Evolutionary conservation across 2,113 vertebrate species (phyloP).

Genomic region (Oncorhynchus masou): DNA sequence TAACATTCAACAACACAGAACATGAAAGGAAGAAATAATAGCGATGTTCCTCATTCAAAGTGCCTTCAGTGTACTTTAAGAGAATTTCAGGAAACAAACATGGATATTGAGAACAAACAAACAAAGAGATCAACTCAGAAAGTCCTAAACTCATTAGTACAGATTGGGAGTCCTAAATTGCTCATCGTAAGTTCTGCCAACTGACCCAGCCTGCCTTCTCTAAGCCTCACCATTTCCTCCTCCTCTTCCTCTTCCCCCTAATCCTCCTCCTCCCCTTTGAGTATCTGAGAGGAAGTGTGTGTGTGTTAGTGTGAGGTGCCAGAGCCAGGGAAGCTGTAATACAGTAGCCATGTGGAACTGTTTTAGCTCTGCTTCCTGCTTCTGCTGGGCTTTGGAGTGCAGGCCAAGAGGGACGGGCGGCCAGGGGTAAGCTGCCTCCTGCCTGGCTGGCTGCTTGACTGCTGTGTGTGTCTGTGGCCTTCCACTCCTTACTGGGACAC

Average conservation of each 20-base stretch:
- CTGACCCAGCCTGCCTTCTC: constrained; percentile 24
- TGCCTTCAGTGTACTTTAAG: not conserved
- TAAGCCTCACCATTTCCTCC: constrained; percentile 19
- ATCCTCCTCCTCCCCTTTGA: constrained; percentile 16
- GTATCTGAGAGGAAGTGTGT: constrained; percentile 43
- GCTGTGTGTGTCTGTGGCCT: constrained; percentile 49
- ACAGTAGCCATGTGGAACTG: constrained; percentile 72
- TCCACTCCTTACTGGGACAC: constrained; percentile 42
- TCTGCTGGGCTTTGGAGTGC: constrained; percentile 53
- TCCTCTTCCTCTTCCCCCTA: constrained; percentile 11
- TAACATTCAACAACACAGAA: constrained; percentile 26
- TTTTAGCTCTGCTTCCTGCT: constrained; percentile 67
- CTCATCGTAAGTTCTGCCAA: constrained; percentile 13
- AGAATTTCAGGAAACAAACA: not conserved
- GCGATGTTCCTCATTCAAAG: constrained; percentile 27
- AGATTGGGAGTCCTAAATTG: not conserved
- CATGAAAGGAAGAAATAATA: constrained; percentile 1
- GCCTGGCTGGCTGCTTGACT: not conserved
- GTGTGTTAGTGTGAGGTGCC: constrained; percentile 59
- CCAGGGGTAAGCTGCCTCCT: constrained; percentile 37
- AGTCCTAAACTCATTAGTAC: constrained; percentile 6
- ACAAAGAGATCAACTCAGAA: not conserved
- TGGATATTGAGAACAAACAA: not conserved
- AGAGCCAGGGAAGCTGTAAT: constrained; percentile 63
- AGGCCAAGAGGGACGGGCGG: constrained; percentile 41